Conservation (phyloP, 2,113 vertebrate genomes). For the Felis catus region DNA sequence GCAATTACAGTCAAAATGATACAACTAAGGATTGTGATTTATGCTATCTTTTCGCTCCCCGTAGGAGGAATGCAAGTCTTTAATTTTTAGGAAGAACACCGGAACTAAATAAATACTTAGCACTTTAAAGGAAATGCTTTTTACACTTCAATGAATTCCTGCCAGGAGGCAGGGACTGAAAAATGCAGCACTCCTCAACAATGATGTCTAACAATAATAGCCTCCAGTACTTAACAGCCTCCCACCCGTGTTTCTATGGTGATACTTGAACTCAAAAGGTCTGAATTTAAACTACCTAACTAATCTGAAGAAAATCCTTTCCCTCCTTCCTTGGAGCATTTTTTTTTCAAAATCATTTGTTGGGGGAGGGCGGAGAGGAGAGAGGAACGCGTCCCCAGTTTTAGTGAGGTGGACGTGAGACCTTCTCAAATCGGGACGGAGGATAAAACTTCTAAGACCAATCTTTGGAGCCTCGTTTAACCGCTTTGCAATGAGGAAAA, state of each 20-base stretch:
- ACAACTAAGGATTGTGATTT: neutral
- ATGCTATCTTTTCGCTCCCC: neutral
- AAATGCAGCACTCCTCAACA: constrained; percentile 39
- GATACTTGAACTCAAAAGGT: constrained; percentile 14
- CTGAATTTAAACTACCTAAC: neutral
- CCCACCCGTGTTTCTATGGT: constrained; percentile 65
- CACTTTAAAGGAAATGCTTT: constrained; percentile 50
- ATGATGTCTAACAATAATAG: constrained; percentile 52
- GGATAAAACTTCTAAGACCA: neutral
- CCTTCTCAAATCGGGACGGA: neutral
- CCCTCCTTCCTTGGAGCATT: constrained; percentile 24
- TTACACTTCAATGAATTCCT: constrained; percentile 41
- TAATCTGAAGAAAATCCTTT: constrained; percentile 18
- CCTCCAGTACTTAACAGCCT: constrained; percentile 32
- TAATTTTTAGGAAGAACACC: constrained; percentile 41
- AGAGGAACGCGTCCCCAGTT: neutral
- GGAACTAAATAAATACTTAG: constrained; percentile 44
- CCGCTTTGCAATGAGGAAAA: constrained; percentile 44
- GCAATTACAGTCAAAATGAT: constrained; percentile 32
- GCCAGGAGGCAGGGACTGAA: neutral
- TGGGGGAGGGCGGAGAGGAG: neutral
- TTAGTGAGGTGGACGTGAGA: neutral
- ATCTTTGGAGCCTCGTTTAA: constrained; percentile 5
- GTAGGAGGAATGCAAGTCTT: neutral
- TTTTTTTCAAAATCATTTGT: neutral